Evolutionary conservation across 35 echinoderm and acorn worm genomes (phyloP), one percentile per base, ranked within the genome.

Genomic region (Apostichopus parvimensis): DNA sequence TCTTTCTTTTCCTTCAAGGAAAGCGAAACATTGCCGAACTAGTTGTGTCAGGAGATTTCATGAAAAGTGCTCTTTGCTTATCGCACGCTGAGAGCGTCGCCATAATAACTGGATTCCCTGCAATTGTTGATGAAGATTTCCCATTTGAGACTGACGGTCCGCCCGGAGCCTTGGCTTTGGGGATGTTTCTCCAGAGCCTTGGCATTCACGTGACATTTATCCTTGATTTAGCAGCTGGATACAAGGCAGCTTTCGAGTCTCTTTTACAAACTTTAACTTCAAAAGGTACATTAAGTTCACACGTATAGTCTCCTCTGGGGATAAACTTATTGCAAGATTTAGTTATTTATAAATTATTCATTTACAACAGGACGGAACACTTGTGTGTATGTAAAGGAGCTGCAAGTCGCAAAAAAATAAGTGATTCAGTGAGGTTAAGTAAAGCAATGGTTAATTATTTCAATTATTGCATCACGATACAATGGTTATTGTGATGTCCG

Each of bases 11-110:
- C 34, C 60, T 54, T 54, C 53, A 10, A 94, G 96, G 96, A 14
- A 90, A 94, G 10, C 83, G 94, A 52, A 87, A 92, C 23, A 95
- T 98, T 87, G 84, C 58, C 54, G 20, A 90, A 11, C 88, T 98
- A 12, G 45, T 95, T 56, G 92, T 95, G 5, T 55, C 68, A 79
- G 92, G 79, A 87, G 96, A 98, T 82, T 89, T 98, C 6, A 26
- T 98, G 64, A 98, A 98, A 86, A 94, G 94, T 8, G 94, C 94
- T n/a, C 78, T 98, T 6, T 57, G 83, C n/a, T 77, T 98, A 12
- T 98, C 96, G 17, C 96, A 98, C 80, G 89, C 96, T 20, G 78
- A 61, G 6, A 94, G 92, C 14, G 94, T 98, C n/a, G 94, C 92
- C 60, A 92, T 98, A 60, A 83, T 93, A 8, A 94, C 91, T 4